Base-by-base conservation (phyloP, 1,140 invertebrate genomes). In the Pinna nobilis region DNA sequence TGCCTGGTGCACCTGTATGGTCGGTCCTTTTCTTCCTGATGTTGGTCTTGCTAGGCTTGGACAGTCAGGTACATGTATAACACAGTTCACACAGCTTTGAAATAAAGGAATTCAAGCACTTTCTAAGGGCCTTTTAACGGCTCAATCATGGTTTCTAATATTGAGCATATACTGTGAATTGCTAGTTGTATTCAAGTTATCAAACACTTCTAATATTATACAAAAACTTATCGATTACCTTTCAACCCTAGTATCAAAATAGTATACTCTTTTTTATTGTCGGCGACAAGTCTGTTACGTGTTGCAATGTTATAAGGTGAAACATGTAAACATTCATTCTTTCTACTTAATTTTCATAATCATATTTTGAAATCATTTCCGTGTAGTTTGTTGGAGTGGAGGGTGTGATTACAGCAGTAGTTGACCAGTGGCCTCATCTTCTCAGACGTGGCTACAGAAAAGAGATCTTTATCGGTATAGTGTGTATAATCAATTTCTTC, bases 1-100 rank as follows among this genome's bases (percentile, higher is more conserved):
- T 96, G 74, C 95, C 95, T 0, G 89, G 94, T 4, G 93, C 95
- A 1, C 94, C 94, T 0, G 87, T 96, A 3, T 96, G 95, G 95
- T 94, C 95, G 1, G 88, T 95, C 55, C 88, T 96, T 0, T 96
- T 97, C 90, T 97, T 97, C 86, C 91, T 96, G 2, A 90, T 89
- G 88, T 69, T 90, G 7, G 83, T 89, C 25, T 55, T 89, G 18
- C 75, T 89, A 9, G 89, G 88, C 23, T 77, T 89, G 4, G 89
- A 89, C 79, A 89, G 86, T 70, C 86, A 88, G 83, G 87, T 87
- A 64, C 60, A 33, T 53, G 25, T 7, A 53, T 28, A 13, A 28
- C 50, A 53, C 18, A n/a, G n/a, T n/a, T n/a, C n/a, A n/a, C n/a
- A n/a, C n/a, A n/a, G n/a, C n/a, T n/a, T n/a, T n/a, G n/a, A n/a